These are phyloP conservation scores for Drosophila auraria DNA, from an alignment of 1,140 invertebrate genomes.

Conservation along the genomic window DNA sequence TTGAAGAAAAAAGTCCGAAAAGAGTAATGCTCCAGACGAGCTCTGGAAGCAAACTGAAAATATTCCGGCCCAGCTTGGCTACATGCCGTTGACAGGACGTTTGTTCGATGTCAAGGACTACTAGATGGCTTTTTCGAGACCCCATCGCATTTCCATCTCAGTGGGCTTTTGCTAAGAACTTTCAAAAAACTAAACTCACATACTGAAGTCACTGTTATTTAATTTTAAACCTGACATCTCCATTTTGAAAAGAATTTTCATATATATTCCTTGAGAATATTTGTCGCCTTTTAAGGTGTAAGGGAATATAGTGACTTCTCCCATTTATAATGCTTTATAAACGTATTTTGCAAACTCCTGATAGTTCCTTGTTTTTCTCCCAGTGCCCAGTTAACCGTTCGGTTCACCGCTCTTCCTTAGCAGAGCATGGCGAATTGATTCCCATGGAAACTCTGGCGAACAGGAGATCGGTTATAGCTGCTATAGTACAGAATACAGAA, in stretches of 20 bases:
- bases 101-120: background rate
- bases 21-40: background rate
- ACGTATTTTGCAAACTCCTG: too few relatives aligned
- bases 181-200: too few relatives aligned
- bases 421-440: conserved; percentile 66
- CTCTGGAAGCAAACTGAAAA: background rate
- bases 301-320: too few relatives aligned
- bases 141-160: too few relatives aligned
- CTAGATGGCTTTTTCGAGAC: background rate
- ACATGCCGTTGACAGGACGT: background rate
- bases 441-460: conserved; percentile 22
- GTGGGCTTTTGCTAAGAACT: too few relatives aligned
- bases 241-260: too few relatives aligned
- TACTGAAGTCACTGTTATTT: too few relatives aligned
- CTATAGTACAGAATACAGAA: background rate
- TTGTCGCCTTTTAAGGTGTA: too few relatives aligned
- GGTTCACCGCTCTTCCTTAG: conserved; percentile 32
- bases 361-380: background rate
- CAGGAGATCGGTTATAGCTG: conserved; percentile 16
- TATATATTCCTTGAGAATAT: too few relatives aligned
- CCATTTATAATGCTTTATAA: too few relatives aligned
- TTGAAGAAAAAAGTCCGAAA: too few relatives aligned
- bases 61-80: background rate
- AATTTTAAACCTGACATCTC: too few relatives aligned
- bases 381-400: conserved; percentile 45